Evolutionary conservation across 2,113 vertebrate species (phyloP).

Genomic region (Phaethon lepturus): DNA sequence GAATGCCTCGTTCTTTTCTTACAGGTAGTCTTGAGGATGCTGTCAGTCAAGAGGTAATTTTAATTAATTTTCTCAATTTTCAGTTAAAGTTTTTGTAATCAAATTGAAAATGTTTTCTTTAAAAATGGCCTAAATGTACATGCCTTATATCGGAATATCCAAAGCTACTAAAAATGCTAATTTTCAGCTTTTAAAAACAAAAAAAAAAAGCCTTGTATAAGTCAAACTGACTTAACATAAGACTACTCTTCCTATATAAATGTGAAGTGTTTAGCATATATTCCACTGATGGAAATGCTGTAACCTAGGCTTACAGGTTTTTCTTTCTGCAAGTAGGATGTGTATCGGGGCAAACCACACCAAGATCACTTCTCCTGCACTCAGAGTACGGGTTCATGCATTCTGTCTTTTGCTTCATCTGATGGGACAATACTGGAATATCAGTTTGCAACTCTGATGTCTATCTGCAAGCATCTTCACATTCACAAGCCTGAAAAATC

Average conservation of each 20-base stretch:
- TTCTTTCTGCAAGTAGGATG: neutral
- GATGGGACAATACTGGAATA: neutral
- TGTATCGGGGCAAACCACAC: neutral
- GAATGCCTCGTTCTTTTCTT: neutral
- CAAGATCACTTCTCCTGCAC: neutral
- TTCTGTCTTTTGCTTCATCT: neutral
- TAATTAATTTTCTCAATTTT: too few species aligned
- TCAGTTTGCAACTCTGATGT: neutral
- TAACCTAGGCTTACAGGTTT: neutral
- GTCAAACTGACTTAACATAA: neutral
- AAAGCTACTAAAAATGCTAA: neutral
- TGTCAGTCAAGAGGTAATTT: neutral
- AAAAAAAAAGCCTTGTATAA: neutral
- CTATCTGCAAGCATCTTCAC: neutral
- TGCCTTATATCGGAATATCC: neutral
- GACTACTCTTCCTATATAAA: neutral
- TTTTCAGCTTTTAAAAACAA: neutral
- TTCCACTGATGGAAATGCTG: neutral
- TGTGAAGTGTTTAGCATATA: neutral
- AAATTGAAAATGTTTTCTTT: neutral
- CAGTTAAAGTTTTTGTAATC: neutral
- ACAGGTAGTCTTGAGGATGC: neutral
- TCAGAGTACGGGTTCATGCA: neutral
- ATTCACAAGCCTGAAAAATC: neutral
- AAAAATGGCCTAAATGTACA: neutral